Evolutionary conservation across 2,113 vertebrate species (phyloP).

Genomic region (Illadopsis cleaveri): DNA sequence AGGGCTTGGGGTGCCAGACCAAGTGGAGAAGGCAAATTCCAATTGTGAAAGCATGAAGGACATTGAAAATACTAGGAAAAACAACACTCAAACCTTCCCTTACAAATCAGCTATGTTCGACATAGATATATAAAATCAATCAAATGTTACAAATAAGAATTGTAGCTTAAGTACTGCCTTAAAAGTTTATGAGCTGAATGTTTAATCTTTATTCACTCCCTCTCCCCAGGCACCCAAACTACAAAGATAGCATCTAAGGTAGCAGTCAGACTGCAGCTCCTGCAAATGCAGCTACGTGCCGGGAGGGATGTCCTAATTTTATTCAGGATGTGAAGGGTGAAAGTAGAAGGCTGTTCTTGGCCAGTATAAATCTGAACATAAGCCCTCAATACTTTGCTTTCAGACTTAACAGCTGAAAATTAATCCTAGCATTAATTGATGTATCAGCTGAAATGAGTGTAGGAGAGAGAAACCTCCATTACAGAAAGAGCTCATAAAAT

Average conservation of each 20-base stretch:
- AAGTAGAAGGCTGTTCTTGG: not conserved
- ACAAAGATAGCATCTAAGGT: not conserved
- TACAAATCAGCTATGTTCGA: not conserved
- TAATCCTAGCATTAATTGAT: not conserved
- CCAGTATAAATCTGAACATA: not conserved
- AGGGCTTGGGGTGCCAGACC: not conserved
- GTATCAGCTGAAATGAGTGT: not conserved
- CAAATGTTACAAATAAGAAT: conserved; percentile 21
- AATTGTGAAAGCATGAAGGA: not conserved
- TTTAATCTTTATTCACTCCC: not conserved
- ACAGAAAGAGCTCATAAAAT: not conserved
- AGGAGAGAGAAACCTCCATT: not conserved
- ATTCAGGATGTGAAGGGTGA: not conserved
- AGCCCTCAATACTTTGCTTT: not conserved
- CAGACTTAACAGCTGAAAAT: not conserved
- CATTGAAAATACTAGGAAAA: not conserved
- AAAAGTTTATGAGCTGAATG: conserved; percentile 2
- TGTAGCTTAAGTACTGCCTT: not conserved
- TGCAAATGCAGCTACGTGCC: not conserved
- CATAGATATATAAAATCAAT: conserved; percentile 1
- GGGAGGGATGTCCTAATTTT: not conserved
- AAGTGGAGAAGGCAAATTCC: not conserved
- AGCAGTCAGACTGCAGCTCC: not conserved
- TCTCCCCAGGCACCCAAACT: not conserved
- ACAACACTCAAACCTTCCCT: not conserved